Percentiles rank a stretch among this genome's conserved stretches.
phyloP scores from a whole-genome alignment of 2,113 vertebrate species.

The Furnarius figulus region DNA sequence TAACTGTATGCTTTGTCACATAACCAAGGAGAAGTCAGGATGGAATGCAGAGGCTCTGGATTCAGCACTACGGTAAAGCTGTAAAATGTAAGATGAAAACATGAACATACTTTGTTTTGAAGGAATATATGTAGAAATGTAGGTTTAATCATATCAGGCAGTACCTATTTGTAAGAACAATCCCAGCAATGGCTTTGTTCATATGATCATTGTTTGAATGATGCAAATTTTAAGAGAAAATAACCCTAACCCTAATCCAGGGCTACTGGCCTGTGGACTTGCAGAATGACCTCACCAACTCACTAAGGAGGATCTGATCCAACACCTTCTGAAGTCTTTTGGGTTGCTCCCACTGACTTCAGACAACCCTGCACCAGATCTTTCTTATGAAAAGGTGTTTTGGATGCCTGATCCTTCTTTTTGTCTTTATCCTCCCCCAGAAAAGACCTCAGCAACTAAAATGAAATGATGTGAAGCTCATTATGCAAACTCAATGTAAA shows the following conservation, averaged over 20 bases:
- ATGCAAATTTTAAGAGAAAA: not conserved
- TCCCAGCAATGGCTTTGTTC: not conserved
- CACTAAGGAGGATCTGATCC: not conserved
- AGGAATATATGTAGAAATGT: not conserved
- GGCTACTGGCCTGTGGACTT: not conserved
- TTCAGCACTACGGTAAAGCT: not conserved
- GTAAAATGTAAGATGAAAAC: not conserved
- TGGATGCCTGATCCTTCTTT: not conserved
- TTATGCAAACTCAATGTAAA: not conserved
- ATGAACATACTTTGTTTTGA: not conserved
- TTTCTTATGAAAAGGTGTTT: not conserved
- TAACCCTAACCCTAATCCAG: too few species aligned
- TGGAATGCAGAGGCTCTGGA: not conserved
- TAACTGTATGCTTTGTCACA: not conserved
- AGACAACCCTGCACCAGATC: not conserved
- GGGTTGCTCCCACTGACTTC: not conserved
- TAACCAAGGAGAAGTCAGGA: not conserved
- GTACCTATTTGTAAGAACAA: not conserved
- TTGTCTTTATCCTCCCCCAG: not conserved
- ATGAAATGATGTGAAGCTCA: not conserved
- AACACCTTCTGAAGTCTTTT: not conserved
- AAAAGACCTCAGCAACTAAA: not conserved
- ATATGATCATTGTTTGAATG: not conserved
- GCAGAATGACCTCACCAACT: not conserved
- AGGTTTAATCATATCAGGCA: not conserved